These are phyloP conservation scores for Germaria angustata DNA, from an alignment of 2,888 invertebrate genomes.

Conservation along the genomic window DNA sequence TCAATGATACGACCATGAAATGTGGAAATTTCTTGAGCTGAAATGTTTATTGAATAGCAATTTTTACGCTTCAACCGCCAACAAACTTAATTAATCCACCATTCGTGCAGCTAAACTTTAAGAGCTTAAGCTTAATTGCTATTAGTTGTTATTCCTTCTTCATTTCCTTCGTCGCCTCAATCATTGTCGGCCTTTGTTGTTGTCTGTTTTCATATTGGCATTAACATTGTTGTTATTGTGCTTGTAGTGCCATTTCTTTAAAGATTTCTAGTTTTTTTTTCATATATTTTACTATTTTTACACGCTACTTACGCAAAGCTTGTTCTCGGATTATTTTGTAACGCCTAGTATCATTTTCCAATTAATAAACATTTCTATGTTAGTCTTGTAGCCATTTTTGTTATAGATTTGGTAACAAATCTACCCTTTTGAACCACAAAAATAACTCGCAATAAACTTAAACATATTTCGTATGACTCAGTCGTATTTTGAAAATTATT, in stretches of 20 bases:
- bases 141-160: constrained; percentile 23
- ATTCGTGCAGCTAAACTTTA: constrained; percentile 52
- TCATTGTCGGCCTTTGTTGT: constrained; percentile 1
- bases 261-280: neutral
- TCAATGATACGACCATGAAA: neutral
- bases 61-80: constrained; percentile 58
- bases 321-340: neutral
- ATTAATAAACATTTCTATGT: too few relatives aligned
- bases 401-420: too few relatives aligned
- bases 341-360: neutral
- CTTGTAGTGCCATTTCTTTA: neutral
- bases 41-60: constrained; percentile 58
- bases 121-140: constrained; percentile 62
- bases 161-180: neutral
- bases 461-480: too few relatives aligned
- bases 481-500: too few relatives aligned
- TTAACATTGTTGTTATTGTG: constrained; percentile 18
- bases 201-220: constrained; percentile 27
- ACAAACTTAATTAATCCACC: constrained; percentile 62
- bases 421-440: too few relatives aligned
- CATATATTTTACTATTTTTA: neutral
- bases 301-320: neutral
- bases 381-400: too few relatives aligned
- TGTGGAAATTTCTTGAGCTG: neutral
- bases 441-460: too few relatives aligned